phyloP scores from a whole-genome alignment of 1,140 invertebrate genomes.

The Limonius californicus region DNA sequence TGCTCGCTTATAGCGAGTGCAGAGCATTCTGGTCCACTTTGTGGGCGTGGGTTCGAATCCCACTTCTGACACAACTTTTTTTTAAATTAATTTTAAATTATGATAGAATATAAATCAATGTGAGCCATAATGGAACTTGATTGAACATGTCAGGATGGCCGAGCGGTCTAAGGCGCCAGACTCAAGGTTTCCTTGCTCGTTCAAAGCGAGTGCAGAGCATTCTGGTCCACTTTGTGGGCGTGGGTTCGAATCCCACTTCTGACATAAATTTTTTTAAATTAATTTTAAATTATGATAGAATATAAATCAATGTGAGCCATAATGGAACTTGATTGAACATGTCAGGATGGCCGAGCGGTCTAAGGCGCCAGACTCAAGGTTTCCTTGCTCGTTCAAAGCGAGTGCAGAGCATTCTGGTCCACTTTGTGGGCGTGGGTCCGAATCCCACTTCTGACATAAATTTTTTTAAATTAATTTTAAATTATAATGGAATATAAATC shows the following conservation, averaged over 20 bases:
- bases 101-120: too few relatives aligned
- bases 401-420: too few relatives aligned
- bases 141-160: conserved; percentile 31
- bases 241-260: conserved; percentile 83
- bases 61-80: conserved; percentile 72
- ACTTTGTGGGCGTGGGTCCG: too few relatives aligned
- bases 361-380: conserved; percentile 41
- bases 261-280: conserved; percentile 50
- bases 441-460: too few relatives aligned
- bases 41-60: conserved; percentile 82
- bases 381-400: too few relatives aligned
- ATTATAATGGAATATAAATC: too few relatives aligned
- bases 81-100: too few relatives aligned
- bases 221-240: conserved; percentile 78
- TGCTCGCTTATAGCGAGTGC: conserved; percentile 33
- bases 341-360: conserved; percentile 35
- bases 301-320: too few relatives aligned
- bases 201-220: conserved; percentile 39
- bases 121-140: too few relatives aligned
- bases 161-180: conserved; percentile 35
- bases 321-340: too few relatives aligned
- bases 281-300: too few relatives aligned
- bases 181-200: conserved; percentile 48
- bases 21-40: conserved; percentile 68
- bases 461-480: too few relatives aligned